A percentile compares a stretch with the other conserved stretches of the same genome.
Evolutionary conservation across 2,888 invertebrate genomes (phyloP).

Genomic region (Hanleya hanleyi): DNA sequence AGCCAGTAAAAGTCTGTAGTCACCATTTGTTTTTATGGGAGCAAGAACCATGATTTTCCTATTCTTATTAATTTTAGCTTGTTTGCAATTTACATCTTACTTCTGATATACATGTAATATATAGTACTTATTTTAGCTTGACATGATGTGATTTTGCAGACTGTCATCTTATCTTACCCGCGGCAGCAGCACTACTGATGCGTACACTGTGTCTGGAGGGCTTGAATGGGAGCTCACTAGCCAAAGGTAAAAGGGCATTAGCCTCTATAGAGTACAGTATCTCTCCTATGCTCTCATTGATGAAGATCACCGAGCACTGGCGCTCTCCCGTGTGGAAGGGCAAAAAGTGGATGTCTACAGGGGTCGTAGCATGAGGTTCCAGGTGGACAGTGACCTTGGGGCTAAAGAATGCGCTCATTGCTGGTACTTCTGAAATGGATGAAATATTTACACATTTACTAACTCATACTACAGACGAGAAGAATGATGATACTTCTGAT

Average conservation of each 20-base stretch:
- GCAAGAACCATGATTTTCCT: too few species aligned
- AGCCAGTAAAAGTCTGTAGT: too few species aligned
- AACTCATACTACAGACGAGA: too few species aligned
- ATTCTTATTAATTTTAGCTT: too few species aligned
- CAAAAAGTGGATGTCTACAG: constrained; percentile 68
- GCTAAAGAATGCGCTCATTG: constrained; percentile 65
- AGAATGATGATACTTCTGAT: too few species aligned
- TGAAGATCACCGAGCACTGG: constrained; percentile 70
- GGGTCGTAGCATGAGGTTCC: constrained; percentile 47
- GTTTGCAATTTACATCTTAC: too few species aligned
- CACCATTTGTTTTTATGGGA: too few species aligned
- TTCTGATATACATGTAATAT: too few species aligned
- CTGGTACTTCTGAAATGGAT: background rate
- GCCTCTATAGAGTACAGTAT: constrained; percentile 71
- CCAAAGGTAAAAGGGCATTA: constrained; percentile 61
- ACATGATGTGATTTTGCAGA: background rate
- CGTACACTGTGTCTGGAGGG: constrained; percentile 59
- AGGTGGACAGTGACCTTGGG: constrained; percentile 52
- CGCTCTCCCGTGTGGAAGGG: constrained; percentile 69
- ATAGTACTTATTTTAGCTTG: too few species aligned
- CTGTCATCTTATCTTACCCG: constrained; percentile 46
- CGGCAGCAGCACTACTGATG: constrained; percentile 69
- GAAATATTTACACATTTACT: too few species aligned
- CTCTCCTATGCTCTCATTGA: constrained; percentile 70
- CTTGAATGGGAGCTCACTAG: constrained; percentile 62